Percentiles rank a stretch among this genome's conserved stretches.
Evolutionary conservation across 2,113 vertebrate genomes (phyloP).

Genomic region (Mustela nigripes): DNA sequence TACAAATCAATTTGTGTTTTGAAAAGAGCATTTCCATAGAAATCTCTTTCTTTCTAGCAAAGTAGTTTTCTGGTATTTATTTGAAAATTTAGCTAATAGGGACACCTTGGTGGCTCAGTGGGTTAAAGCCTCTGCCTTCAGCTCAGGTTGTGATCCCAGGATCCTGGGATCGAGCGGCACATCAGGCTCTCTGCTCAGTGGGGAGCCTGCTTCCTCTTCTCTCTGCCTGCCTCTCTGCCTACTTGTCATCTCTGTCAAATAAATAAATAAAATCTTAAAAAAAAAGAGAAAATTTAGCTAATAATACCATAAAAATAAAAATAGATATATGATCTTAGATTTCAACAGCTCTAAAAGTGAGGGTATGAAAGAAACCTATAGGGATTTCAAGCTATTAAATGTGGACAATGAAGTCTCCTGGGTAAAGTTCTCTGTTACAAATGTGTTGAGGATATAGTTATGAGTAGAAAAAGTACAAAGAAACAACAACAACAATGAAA

Average conservation of each 20-base stretch:
- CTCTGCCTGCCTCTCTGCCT: no score
- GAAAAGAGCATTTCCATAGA: constrained; percentile 1
- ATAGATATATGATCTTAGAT: background rate
- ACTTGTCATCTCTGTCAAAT: no score
- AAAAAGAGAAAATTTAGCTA: background rate
- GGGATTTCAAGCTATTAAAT: background rate
- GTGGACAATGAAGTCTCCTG: background rate
- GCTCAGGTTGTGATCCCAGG: no score
- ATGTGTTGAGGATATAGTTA: background rate
- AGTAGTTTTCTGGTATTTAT: constrained; percentile 10
- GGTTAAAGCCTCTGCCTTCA: no score
- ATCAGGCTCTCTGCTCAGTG: no score
- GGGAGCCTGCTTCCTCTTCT: no score
- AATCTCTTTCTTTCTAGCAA: background rate
- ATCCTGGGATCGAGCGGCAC: no score
- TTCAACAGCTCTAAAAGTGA: constrained; percentile 40
- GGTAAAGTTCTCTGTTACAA: background rate
- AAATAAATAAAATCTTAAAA: no score
- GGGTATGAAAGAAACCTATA: background rate
- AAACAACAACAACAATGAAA: background rate
- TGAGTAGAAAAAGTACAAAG: background rate
- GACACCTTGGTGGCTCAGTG: no score
- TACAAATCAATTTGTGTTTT: background rate
- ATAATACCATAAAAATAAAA: background rate
- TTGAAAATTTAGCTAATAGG: background rate